These are phyloP conservation scores for Neodiprion fabricii DNA, from an alignment of 1,140 invertebrate genomes.

Conservation along the genomic window DNA sequence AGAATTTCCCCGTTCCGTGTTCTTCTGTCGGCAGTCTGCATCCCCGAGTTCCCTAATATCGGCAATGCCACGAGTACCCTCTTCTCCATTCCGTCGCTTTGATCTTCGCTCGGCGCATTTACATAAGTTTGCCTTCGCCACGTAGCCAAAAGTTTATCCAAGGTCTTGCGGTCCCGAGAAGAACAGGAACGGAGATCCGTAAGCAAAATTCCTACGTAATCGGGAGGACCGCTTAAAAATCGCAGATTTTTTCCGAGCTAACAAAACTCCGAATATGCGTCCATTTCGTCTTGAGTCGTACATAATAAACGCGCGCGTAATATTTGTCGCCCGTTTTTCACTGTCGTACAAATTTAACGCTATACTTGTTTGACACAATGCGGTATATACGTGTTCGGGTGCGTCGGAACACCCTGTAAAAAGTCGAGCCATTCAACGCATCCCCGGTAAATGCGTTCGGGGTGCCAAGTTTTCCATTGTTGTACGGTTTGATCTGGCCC, in stretches of 20 bases:
- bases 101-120: not conserved
- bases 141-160: not conserved
- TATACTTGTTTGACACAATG: not conserved
- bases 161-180: too few species aligned
- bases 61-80: not conserved
- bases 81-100: conserved; percentile 2
- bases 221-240: too few species aligned
- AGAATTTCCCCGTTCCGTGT: not conserved
- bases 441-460: not conserved
- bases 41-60: not conserved
- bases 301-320: too few species aligned
- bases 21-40: not conserved
- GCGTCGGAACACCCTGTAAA: not conserved
- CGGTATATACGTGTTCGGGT: not conserved
- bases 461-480: not conserved
- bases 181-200: too few species aligned
- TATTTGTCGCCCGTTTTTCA: too few species aligned
- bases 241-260: too few species aligned
- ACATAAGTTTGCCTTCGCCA: not conserved
- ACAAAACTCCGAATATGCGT: too few species aligned
- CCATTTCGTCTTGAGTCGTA: too few species aligned
- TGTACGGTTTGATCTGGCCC: not conserved
- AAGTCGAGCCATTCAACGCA: not conserved
- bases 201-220: too few species aligned
- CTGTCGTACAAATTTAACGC: not conserved